These are phyloP conservation scores for Ceryle rudis DNA, from an alignment of 2,797 vertebrate genomes.

Conservation along the genomic window DNA sequence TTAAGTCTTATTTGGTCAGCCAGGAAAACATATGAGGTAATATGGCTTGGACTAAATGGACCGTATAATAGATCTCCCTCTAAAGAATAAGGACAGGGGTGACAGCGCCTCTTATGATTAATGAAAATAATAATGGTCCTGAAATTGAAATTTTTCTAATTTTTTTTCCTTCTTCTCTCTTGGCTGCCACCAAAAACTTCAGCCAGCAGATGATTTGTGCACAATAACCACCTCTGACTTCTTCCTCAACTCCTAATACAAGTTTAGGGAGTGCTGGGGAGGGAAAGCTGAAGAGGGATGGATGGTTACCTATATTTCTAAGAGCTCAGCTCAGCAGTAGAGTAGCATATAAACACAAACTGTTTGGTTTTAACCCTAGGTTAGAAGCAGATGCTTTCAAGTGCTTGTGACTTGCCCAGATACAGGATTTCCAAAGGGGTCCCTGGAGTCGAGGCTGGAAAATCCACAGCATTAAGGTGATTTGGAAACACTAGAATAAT, in stretches of 20 bases:
- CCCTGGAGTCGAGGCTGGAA: neutral
- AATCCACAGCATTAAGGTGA: neutral
- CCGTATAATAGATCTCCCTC: conserved; percentile 99
- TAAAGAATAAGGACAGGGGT: conserved; percentile 97
- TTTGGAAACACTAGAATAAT: neutral
- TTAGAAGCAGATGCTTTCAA: neutral
- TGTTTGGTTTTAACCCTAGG: neutral
- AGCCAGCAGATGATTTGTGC: conserved; percentile 92
- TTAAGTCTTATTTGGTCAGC: conserved; percentile 99
- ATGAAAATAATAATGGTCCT: conserved; percentile 99
- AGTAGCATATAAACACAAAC: neutral
- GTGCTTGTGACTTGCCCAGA: neutral
- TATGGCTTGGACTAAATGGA: conserved; percentile 99
- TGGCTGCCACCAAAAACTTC: conserved; percentile 90
- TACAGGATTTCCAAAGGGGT: neutral
- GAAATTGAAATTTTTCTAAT: conserved; percentile 99
- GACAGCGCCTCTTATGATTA: conserved; percentile 97
- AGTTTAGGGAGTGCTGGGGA: conserved; percentile 37
- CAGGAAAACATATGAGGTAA: conserved; percentile 99
- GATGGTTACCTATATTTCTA: conserved; percentile 30
- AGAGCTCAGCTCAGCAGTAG: neutral
- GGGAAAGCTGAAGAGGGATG: neutral
- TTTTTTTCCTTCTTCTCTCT: conserved; percentile 85
- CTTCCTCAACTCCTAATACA: conserved; percentile 72
- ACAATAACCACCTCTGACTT: conserved; percentile 80